Evolutionary conservation across 2,797 vertebrate genomes (phyloP).

Genomic region (Sebastes oblongus): DNA sequence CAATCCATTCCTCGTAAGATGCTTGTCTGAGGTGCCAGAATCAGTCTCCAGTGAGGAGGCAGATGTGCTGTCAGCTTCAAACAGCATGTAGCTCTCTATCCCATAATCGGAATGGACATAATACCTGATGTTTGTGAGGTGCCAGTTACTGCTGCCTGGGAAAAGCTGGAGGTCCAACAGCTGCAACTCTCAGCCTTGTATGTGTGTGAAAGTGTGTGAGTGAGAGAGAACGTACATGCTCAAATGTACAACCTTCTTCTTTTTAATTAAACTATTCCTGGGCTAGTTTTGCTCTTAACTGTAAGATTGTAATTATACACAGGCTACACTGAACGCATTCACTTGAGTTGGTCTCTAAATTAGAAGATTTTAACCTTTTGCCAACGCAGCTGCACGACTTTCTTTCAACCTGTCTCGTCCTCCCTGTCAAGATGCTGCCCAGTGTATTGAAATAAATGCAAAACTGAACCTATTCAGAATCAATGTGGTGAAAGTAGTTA

Average conservation of each 20-base stretch:
- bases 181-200: conserved; percentile 48
- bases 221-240: conserved; percentile 1
- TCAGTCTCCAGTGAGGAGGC: conserved; percentile 86
- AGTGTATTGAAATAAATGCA: conserved; percentile 51
- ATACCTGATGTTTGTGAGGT: conserved; percentile 85
- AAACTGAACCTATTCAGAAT: conserved; percentile 72
- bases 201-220: conserved; percentile 12
- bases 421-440: conserved; percentile 36
- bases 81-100: conserved; percentile 84
- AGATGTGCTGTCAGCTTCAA: conserved; percentile 90
- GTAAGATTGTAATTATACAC: conserved; percentile 21
- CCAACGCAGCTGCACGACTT: conserved; percentile 33
- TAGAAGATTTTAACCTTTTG: conserved; percentile 36
- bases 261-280: conserved; percentile 33
- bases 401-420: conserved; percentile 24
- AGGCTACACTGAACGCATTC: conserved; percentile 9
- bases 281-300: conserved; percentile 11
- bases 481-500: conserved; percentile 57
- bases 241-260: conserved; percentile 6
- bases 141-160: conserved; percentile 79
- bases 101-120: conserved; percentile 90
- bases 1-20: conserved; percentile 81
- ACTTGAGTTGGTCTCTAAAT: conserved; percentile 31
- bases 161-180: conserved; percentile 74
- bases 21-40: conserved; percentile 89